Percentiles rank a stretch among this genome's conserved stretches.
phyloP scores from a whole-genome alignment of 2,113 vertebrate species.

The Ariopsis seemanni region DNA sequence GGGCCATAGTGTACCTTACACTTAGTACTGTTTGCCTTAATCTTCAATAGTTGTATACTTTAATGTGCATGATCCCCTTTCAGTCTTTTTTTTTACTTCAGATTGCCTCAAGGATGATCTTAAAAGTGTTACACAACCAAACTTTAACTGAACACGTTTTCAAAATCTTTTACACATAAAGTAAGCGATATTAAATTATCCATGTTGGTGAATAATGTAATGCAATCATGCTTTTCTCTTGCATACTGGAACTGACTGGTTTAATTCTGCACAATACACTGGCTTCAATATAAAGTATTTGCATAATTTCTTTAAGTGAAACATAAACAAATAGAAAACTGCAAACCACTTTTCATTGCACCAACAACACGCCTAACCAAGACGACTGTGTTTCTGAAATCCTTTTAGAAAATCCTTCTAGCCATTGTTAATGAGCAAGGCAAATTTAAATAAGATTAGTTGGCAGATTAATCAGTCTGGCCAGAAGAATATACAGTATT shows the following conservation, averaged over 20 bases:
- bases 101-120: background rate
- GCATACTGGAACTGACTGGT: background rate
- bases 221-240: background rate
- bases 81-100: background rate
- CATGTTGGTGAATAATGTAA: background rate
- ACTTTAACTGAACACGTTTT: background rate
- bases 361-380: conserved; percentile 34
- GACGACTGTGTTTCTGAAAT: conserved; percentile 17
- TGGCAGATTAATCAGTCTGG: conserved; percentile 45
- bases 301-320: background rate
- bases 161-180: background rate
- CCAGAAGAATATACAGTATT: conserved; percentile 32
- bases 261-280: background rate
- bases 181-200: background rate
- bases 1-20: no score
- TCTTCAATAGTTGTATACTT: background rate
- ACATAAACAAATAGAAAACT: background rate
- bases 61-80: background rate
- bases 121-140: no score
- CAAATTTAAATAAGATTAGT: conserved; percentile 48
- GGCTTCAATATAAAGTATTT: background rate
- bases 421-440: conserved; percentile 12
- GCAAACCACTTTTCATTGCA: background rate
- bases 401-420: background rate
- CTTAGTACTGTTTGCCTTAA: background rate